Percentiles rank a stretch among this genome's conserved stretches.
Evolutionary conservation across 2,797 vertebrate species (phyloP).

Genomic region (Sebastes hopkinsi): DNA sequence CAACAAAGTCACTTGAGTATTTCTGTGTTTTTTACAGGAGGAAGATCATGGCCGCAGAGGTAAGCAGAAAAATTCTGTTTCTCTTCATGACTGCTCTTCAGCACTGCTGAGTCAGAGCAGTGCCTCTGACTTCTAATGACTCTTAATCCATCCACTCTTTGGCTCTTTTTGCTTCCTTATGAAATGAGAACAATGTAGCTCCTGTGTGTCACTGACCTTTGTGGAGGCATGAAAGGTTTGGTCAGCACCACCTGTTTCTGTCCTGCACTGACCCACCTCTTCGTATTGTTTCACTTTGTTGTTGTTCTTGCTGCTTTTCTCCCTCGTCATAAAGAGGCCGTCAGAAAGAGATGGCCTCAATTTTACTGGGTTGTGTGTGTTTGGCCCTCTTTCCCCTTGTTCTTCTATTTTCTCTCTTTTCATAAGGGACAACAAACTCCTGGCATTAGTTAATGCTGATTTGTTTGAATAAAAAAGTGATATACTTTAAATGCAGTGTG

Average conservation of each 20-base stretch:
- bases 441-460: neutral
- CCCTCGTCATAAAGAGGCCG: constrained; percentile 33
- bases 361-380: constrained; percentile 32
- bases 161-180: constrained; percentile 60
- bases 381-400: constrained; percentile 22
- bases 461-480: neutral
- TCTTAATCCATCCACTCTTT: constrained; percentile 55
- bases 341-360: constrained; percentile 47
- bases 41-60: constrained; percentile 80
- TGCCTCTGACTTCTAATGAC: constrained; percentile 60
- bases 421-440: neutral
- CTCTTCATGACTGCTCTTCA: constrained; percentile 15
- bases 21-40: constrained; percentile 71
- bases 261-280: constrained; percentile 58
- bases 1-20: constrained; percentile 37
- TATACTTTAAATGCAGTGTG: neutral
- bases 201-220: constrained; percentile 70
- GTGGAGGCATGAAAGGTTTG: constrained; percentile 64
- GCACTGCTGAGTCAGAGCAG: constrained; percentile 58
- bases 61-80: constrained; percentile 66
- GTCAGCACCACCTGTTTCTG: constrained; percentile 68
- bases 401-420: constrained; percentile 2
- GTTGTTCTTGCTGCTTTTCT: constrained; percentile 58
- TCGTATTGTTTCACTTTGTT: constrained; percentile 61
- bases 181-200: constrained; percentile 52